phyloP scores from a whole-genome alignment of 2,113 vertebrate species.

The Triplophysa rosa region DNA sequence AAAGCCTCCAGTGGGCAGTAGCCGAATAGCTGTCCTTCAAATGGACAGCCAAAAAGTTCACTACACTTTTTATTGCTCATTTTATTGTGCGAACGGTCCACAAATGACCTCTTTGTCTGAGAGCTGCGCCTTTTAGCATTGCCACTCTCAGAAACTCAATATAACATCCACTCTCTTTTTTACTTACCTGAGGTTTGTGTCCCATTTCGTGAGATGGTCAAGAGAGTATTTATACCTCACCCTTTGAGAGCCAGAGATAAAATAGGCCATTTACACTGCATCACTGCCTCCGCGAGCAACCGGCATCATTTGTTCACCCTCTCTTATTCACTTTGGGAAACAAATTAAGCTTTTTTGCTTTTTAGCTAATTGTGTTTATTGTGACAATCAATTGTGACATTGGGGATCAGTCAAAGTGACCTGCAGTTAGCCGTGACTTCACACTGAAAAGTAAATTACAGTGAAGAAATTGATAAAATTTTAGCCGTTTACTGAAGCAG shows the following conservation, averaged over 20 bases:
- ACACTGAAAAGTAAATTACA: no score
- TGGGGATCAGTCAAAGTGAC: background rate
- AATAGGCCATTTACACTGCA: conserved; percentile 36
- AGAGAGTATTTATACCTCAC: conserved; percentile 36
- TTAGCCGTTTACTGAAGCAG: no score
- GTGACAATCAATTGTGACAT: background rate
- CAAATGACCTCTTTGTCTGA: conserved; percentile 32
- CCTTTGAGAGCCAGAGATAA: conserved; percentile 24
- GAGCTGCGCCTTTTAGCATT: background rate
- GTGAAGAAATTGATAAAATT: no score
- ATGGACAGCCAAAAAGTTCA: conserved; percentile 25
- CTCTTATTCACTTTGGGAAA: background rate
- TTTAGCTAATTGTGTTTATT: background rate
- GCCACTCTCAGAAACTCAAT: conserved; percentile 5
- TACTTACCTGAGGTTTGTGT: conserved; percentile 21
- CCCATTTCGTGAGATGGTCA: conserved; percentile 39
- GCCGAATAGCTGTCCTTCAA: conserved; percentile 22
- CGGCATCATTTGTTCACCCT: background rate
- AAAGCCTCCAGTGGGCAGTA: conserved; percentile 37
- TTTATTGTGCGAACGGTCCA: background rate
- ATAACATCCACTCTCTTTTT: conserved; percentile 30
- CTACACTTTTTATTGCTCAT: conserved; percentile 2
- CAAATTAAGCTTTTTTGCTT: background rate
- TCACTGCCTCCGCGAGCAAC: conserved; percentile 1
- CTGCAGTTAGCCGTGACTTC: background rate